These are phyloP conservation scores for Diaperis boleti DNA, from an alignment of 2,888 invertebrate species.

Conservation along the genomic window DNA sequence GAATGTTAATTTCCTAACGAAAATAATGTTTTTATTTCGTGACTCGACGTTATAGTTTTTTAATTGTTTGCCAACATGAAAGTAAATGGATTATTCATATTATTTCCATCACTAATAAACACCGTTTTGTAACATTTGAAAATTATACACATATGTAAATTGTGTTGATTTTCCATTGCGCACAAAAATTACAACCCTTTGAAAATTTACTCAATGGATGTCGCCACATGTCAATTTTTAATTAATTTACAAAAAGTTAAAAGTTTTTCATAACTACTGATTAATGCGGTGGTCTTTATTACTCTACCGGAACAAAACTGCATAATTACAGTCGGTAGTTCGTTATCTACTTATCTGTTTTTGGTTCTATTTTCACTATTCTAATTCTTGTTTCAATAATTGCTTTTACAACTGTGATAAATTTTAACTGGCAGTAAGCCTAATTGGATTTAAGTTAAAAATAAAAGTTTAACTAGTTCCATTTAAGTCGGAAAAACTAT, in stretches of 20 bases:
- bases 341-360: not conserved
- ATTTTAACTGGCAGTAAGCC: not conserved
- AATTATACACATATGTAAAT: conserved; percentile 19
- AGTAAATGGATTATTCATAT: conserved; percentile 37
- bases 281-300: too few species aligned
- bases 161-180: conserved; percentile 12
- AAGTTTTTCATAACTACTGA: too few species aligned
- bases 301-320: not conserved
- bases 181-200: not conserved
- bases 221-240: too few species aligned
- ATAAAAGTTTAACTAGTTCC: conserved; percentile 11
- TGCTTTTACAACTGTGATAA: conserved; percentile 1
- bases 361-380: not conserved
- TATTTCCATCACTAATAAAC: conserved; percentile 20
- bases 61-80: conserved; percentile 39
- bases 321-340: not conserved
- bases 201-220: too few species aligned
- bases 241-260: too few species aligned
- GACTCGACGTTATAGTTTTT: conserved; percentile 35
- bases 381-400: not conserved
- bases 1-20: conserved; percentile 24
- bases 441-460: conserved; percentile 22
- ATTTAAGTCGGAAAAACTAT: conserved; percentile 15
- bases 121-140: conserved; percentile 29
- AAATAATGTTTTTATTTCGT: conserved; percentile 37